These are phyloP conservation scores for Enteromius paludinosus DNA, from an alignment of 2,797 vertebrate genomes.

Conservation along the genomic window DNA sequence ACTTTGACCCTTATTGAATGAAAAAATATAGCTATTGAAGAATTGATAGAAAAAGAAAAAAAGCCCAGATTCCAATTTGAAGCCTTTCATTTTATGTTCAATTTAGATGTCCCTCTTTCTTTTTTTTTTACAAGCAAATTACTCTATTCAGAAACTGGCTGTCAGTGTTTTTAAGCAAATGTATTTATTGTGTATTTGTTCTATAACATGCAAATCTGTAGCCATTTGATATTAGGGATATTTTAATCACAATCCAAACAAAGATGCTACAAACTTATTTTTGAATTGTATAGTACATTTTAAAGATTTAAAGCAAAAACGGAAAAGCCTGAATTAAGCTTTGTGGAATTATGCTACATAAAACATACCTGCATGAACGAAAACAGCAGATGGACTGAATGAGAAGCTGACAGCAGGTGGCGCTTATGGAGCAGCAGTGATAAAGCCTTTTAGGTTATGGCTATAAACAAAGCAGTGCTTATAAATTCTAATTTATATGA, in stretches of 20 bases:
- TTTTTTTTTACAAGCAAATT: background rate
- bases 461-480: too few species aligned
- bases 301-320: too few species aligned
- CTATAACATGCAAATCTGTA: background rate
- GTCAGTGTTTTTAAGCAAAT: background rate
- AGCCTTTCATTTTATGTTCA: background rate
- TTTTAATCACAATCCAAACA: background rate
- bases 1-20: too few species aligned
- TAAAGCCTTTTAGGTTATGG: too few species aligned
- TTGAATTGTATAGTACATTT: too few species aligned
- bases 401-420: too few species aligned
- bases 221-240: background rate
- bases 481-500: too few species aligned
- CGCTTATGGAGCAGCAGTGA: too few species aligned
- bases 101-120: background rate
- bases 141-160: background rate
- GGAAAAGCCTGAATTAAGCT: too few species aligned
- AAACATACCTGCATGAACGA: too few species aligned
- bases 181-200: background rate
- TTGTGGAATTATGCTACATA: too few species aligned
- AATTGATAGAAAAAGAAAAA: background rate
- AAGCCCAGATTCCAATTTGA: background rate
- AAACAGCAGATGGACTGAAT: too few species aligned
- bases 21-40: background rate
- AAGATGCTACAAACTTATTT: background rate